phyloP scores from a whole-genome alignment of 2,113 vertebrate species.

The Elachura formosa region DNA sequence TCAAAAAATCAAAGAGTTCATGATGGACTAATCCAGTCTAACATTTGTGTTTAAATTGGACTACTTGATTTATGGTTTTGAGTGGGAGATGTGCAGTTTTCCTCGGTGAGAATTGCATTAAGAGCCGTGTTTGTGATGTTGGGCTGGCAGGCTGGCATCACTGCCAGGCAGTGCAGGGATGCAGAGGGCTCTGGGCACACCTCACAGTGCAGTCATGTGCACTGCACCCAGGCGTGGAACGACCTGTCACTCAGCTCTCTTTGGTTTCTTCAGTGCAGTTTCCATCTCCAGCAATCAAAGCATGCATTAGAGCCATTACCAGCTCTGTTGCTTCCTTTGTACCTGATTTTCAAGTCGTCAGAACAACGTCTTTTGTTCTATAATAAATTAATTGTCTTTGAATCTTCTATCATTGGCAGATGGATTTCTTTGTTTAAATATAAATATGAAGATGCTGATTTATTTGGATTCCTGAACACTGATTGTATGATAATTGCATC shows the following conservation, averaged over 20 bases:
- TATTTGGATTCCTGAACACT: constrained; percentile 2
- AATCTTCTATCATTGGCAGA: background rate
- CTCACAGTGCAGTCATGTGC: background rate
- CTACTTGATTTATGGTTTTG: background rate
- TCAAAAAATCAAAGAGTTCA: background rate
- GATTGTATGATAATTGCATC: constrained; percentile 36
- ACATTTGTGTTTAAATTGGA: background rate
- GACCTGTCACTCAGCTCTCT: background rate
- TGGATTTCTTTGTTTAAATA: constrained; percentile 23
- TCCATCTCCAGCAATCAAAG: constrained; percentile 2
- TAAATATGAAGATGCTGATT: constrained; percentile 17
- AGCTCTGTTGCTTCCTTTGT: background rate
- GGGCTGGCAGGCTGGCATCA: too few species aligned
- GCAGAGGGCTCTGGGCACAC: background rate
- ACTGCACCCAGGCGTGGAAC: background rate
- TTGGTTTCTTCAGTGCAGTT: background rate
- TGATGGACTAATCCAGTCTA: background rate
- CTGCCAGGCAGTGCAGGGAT: background rate
- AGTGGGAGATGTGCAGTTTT: background rate
- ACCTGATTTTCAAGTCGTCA: background rate
- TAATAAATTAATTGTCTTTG: constrained; percentile 33
- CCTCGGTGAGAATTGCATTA: background rate
- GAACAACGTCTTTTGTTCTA: constrained; percentile 17
- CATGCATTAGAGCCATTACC: background rate
- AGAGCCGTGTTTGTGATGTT: accelerated